These are phyloP conservation scores for Dascillus cervinus DNA, from an alignment of 2,888 invertebrate species.

Conservation along the genomic window DNA sequence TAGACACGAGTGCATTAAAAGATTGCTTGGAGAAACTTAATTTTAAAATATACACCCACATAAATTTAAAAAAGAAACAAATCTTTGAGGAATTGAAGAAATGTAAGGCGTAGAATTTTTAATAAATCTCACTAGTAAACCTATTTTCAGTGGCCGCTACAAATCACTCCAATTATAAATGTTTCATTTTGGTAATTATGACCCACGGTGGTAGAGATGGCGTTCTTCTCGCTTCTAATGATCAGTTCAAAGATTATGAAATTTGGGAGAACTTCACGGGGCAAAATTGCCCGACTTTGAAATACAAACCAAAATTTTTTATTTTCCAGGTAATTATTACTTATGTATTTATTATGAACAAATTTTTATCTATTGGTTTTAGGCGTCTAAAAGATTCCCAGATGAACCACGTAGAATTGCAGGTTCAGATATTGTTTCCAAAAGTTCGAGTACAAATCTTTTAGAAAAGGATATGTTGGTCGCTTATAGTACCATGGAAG, in stretches of 20 bases:
- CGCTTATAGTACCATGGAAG: slow-evolving; percentile 10
- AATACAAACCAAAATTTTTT: slow-evolving; percentile 34
- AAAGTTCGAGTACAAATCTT: background rate
- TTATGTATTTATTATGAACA: background rate
- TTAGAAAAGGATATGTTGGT: slow-evolving; percentile 8
- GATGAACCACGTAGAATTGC: background rate
- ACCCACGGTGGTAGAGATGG: slow-evolving; percentile 31
- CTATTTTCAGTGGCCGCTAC: no score
- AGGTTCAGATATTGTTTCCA: slow-evolving; percentile 4
- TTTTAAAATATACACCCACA: no score
- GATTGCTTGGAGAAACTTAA: no score
- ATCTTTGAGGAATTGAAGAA: no score
- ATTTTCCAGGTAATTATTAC: slow-evolving; percentile 36
- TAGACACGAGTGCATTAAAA: no score
- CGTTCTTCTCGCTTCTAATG: slow-evolving; percentile 23
- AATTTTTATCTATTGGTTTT: slow-evolving; percentile 11
- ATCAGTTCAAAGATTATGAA: slow-evolving; percentile 18
- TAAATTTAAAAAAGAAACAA: no score
- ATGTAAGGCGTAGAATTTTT: no score
- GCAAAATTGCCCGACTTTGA: slow-evolving; percentile 18
- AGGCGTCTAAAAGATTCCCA: slow-evolving; percentile 30
- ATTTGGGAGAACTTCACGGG: slow-evolving; percentile 25
- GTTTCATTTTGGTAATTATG: no score
- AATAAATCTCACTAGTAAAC: no score
- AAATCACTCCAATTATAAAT: no score